phyloP scores from a whole-genome alignment of 1,140 invertebrate genomes.

The Phenacoccus solenopsis region DNA sequence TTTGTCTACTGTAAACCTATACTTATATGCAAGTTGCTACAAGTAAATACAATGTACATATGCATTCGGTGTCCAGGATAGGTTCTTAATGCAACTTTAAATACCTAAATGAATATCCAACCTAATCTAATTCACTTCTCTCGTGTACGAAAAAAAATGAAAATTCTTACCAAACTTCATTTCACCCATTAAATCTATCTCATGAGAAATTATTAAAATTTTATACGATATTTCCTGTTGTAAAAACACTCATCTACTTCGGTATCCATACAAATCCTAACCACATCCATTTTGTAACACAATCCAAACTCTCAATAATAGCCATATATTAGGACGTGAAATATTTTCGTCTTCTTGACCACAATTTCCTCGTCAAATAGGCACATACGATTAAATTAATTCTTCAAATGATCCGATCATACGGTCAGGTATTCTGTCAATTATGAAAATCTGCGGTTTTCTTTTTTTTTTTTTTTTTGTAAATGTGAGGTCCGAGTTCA shows the following conservation, averaged over 20 bases:
- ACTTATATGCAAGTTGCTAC: too few species aligned
- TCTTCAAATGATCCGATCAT: not conserved
- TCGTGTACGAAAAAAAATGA: too few species aligned
- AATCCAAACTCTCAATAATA: not conserved
- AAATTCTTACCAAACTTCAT: too few species aligned
- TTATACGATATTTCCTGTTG: not conserved
- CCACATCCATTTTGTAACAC: not conserved
- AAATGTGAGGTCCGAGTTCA: not conserved
- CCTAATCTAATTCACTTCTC: too few species aligned
- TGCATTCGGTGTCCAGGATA: too few species aligned
- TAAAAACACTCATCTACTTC: not conserved
- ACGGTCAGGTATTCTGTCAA: not conserved
- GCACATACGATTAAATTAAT: not conserved
- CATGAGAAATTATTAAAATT: not conserved
- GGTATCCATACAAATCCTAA: not conserved
- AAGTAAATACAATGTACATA: too few species aligned
- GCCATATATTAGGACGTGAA: not conserved
- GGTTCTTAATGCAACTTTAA: too few species aligned
- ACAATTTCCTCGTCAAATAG: slow-evolving; percentile 1
- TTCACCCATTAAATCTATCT: too few species aligned
- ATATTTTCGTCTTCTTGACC: not conserved
- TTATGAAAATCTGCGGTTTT: not conserved
- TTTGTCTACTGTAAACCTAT: too few species aligned
- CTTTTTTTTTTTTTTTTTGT: not conserved
- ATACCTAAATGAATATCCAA: too few species aligned